phyloP scores from a whole-genome alignment of 2,113 vertebrate species.

The Axis porcinus region DNA sequence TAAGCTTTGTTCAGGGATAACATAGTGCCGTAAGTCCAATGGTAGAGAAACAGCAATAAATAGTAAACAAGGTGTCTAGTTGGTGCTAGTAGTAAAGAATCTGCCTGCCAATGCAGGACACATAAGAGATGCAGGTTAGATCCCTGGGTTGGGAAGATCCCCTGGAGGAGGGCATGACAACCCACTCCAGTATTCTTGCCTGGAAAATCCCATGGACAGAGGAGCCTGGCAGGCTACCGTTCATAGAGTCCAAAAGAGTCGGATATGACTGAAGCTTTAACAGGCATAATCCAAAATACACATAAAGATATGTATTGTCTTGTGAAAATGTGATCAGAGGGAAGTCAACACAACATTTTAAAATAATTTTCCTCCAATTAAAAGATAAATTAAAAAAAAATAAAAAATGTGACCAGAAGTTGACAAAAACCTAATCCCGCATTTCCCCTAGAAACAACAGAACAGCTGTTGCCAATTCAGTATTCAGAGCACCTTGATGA shows the following conservation, averaged over 20 bases:
- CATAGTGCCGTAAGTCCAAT: not conserved
- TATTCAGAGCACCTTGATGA: not conserved
- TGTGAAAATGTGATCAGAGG: not conserved
- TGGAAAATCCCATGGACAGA: not conserved
- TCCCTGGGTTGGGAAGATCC: not conserved
- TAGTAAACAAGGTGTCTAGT: not conserved
- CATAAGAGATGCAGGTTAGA: not conserved
- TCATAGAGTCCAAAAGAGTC: not conserved
- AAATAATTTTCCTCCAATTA: not conserved
- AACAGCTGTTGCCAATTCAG: not conserved
- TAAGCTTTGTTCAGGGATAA: not conserved
- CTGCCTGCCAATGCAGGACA: not conserved
- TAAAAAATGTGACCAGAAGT: not conserved
- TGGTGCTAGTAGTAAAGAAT: not conserved
- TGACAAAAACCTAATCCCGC: not conserved
- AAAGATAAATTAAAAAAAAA: not conserved
- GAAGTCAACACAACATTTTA: not conserved
- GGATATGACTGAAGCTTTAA: not conserved
- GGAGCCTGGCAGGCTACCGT: rapidly evolving
- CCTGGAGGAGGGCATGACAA: not conserved
- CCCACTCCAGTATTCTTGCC: not conserved
- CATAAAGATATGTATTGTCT: not conserved
- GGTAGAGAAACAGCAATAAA: not conserved
- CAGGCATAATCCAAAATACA: not conserved
- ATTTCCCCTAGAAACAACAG: not conserved